A percentile compares a stretch with the other conserved stretches of the same genome.
Conservation (phyloP, 1,140 invertebrate genomes). For the Liolophura sinensis region DNA sequence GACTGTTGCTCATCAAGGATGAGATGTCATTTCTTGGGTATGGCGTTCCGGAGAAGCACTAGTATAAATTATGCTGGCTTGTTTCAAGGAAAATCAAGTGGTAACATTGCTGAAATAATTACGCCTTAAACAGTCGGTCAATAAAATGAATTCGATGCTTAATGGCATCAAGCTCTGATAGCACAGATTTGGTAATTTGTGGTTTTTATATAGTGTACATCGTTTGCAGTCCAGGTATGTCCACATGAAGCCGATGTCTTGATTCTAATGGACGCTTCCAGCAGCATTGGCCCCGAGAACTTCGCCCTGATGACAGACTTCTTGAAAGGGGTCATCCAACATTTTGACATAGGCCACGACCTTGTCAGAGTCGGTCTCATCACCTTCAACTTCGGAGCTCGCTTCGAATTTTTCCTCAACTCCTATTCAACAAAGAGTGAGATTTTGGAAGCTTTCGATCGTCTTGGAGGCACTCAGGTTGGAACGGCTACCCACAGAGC, state of each 20-base stretch:
- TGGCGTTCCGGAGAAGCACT: too few species aligned
- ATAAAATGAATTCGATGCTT: too few species aligned
- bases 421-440: constrained; percentile 15
- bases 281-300: constrained; percentile 33
- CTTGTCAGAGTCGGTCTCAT: constrained; percentile 17
- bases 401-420: constrained; percentile 24
- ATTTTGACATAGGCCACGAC: constrained; percentile 15
- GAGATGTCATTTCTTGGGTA: too few species aligned
- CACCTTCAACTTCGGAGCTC: constrained; percentile 18
- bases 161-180: too few species aligned
- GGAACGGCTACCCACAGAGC: constrained; percentile 34
- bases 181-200: too few species aligned
- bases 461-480: constrained; percentile 26
- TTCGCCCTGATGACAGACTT: constrained; percentile 33
- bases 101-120: too few species aligned
- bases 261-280: constrained; percentile 37
- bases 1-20: too few species aligned
- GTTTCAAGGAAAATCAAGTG: too few species aligned
- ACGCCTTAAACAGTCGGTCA: too few species aligned
- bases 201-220: too few species aligned
- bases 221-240: too few species aligned
- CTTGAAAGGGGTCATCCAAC: constrained; percentile 25
- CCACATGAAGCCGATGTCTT: constrained; percentile 16
- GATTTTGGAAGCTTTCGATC: constrained; percentile 21
- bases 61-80: too few species aligned